Evolutionary conservation across 2,888 invertebrate genomes (phyloP).

Genomic region (Acanthosepion pharaonis): DNA sequence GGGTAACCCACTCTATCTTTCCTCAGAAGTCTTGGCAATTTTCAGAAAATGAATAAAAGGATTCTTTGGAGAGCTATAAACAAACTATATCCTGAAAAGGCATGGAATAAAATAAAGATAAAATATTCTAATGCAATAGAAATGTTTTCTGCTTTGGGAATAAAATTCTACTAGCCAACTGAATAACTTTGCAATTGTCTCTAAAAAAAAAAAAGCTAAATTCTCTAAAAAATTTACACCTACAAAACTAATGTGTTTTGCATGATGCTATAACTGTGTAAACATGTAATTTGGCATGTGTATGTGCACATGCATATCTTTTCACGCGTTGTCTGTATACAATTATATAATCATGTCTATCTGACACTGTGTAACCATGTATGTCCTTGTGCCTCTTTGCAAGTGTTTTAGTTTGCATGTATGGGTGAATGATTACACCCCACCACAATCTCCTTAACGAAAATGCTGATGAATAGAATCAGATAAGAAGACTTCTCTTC

Average conservation of each 20-base stretch:
- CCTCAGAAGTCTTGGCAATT: no score
- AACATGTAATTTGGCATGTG: neutral
- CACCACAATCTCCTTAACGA: neutral
- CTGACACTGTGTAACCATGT: neutral
- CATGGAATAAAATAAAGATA: no score
- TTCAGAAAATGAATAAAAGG: no score
- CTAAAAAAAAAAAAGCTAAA: no score
- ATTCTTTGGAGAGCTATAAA: no score
- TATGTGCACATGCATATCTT: neutral
- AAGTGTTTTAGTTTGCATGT: neutral
- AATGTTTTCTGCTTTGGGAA: no score
- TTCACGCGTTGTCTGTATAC: no score
- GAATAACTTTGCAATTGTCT: no score
- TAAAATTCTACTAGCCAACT: no score
- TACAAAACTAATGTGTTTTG: neutral
- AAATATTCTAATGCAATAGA: no score
- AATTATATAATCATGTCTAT: neutral
- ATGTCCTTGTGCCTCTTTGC: neutral
- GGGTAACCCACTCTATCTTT: no score
- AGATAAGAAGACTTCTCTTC: neutral
- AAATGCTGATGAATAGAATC: neutral
- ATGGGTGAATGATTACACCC: neutral
- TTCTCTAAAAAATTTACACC: neutral
- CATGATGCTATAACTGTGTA: neutral
- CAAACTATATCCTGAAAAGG: no score